phyloP scores from a whole-genome alignment of 2,888 invertebrate species.

The Diploptera punctata region DNA sequence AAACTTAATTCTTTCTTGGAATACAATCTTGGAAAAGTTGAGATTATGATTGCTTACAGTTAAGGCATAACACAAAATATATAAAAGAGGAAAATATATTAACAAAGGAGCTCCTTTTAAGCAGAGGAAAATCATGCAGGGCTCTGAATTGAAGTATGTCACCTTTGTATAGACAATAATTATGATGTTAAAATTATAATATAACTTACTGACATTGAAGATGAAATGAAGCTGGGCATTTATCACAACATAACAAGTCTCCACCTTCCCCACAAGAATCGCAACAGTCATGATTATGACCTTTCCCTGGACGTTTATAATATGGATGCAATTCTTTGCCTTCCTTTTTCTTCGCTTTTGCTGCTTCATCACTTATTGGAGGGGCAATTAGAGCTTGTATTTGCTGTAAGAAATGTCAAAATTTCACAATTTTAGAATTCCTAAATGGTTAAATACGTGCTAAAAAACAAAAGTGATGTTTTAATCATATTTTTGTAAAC shows the following conservation, averaged over 20 bases:
- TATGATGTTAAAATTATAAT: no score
- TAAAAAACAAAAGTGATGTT: background rate
- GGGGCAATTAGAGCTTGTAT: slow-evolving; percentile 89
- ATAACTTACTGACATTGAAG: slow-evolving; percentile 88
- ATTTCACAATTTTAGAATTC: background rate
- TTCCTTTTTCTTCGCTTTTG: slow-evolving; percentile 63
- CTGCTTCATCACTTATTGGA: slow-evolving; percentile 74
- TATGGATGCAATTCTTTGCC: slow-evolving; percentile 75
- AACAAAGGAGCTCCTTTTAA: no score
- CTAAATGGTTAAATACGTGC: background rate
- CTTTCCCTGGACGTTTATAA: slow-evolving; percentile 84
- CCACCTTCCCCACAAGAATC: slow-evolving; percentile 96
- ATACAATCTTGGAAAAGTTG: no score
- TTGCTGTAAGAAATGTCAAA: slow-evolving; percentile 65
- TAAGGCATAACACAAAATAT: no score
- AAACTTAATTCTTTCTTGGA: no score
- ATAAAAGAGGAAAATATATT: no score
- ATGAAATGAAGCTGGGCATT: slow-evolving; percentile 96
- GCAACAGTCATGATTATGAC: slow-evolving; percentile 91
- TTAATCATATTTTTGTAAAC: background rate
- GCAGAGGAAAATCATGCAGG: no score
- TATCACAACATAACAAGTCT: slow-evolving; percentile 93
- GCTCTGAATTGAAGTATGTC: no score
- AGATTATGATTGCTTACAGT: no score
- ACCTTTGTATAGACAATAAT: no score